Evolutionary conservation across 2,113 vertebrate genomes (phyloP).

Genomic region (Sinocyclocheilus anophthalmus): DNA sequence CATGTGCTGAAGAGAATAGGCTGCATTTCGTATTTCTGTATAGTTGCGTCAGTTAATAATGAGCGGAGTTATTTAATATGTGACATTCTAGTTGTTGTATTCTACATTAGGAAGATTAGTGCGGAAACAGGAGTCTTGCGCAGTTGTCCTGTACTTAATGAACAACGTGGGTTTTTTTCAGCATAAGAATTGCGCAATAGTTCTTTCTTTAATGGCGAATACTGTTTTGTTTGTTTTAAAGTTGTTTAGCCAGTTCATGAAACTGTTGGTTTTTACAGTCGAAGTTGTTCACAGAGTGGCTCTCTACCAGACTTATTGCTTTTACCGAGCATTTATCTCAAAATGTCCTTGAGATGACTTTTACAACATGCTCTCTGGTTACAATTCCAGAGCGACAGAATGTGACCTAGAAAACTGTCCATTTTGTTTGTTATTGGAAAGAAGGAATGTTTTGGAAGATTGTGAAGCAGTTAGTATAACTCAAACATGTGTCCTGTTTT

Average conservation of each 20-base stretch:
- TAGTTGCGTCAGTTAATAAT: neutral
- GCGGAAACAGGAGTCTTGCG: neutral
- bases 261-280: neutral
- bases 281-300: neutral
- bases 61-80: neutral
- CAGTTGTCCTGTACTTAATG: neutral
- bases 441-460: constrained; percentile 6
- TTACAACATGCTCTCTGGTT: neutral
- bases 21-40: neutral
- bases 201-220: neutral
- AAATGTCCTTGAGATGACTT: neutral
- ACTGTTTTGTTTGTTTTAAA: constrained; percentile 2
- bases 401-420: neutral
- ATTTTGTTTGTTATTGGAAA: neutral
- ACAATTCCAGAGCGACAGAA: neutral
- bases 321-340: neutral
- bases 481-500: constrained; percentile 49
- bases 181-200: neutral
- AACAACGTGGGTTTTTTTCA: neutral
- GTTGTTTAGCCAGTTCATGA: constrained; percentile 7
- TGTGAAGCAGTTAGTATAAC: neutral
- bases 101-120: neutral
- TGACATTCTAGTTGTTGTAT: neutral
- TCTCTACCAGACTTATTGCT: neutral
- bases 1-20: neutral